These are phyloP conservation scores for Iphiclides podalirius DNA, from an alignment of 2,888 invertebrate genomes.

Conservation along the genomic window DNA sequence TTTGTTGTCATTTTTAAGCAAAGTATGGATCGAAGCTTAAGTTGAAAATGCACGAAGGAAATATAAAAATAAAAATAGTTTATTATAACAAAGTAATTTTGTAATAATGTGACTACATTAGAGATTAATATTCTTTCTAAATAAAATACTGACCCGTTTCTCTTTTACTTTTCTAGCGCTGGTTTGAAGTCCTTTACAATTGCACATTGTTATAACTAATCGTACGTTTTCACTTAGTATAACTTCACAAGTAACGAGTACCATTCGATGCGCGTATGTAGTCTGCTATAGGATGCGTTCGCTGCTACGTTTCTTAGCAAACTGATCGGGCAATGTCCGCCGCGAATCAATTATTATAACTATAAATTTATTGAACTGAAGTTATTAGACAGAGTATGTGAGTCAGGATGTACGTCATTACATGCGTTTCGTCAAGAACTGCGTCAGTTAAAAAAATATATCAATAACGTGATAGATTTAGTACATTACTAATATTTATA, in stretches of 20 bases:
- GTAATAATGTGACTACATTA: too few relatives aligned
- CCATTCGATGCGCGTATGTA: slow-evolving; percentile 24
- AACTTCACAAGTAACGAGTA: slow-evolving; percentile 28
- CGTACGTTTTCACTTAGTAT: slow-evolving; percentile 25
- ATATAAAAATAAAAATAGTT: too few relatives aligned
- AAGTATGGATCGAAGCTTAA: too few relatives aligned
- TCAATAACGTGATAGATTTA: too few relatives aligned
- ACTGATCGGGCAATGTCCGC: slow-evolving; percentile 44
- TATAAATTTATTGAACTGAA: slow-evolving; percentile 37
- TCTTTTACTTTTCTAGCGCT: slow-evolving; percentile 33
- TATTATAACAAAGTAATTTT: too few relatives aligned
- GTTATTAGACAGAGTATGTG: slow-evolving; percentile 44
- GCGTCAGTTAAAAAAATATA: slow-evolving; percentile 3
- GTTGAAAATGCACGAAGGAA: too few relatives aligned
- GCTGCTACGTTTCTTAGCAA: slow-evolving; percentile 36
- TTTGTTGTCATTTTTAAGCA: too few relatives aligned
- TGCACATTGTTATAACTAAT: slow-evolving; percentile 37
- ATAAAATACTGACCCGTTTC: slow-evolving; percentile 33
- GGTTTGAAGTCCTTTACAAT: slow-evolving; percentile 36
- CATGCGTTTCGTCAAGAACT: slow-evolving; percentile 18
- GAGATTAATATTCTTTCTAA: too few relatives aligned
- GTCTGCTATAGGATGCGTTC: slow-evolving; percentile 34
- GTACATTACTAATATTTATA: too few relatives aligned
- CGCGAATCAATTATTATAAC: slow-evolving; percentile 46
- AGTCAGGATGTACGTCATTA: slow-evolving; percentile 34